A percentile compares a stretch with the other conserved stretches of the same genome.
Conservation (phyloP, 2,113 vertebrate genomes). For the Euleptes europaea region DNA sequence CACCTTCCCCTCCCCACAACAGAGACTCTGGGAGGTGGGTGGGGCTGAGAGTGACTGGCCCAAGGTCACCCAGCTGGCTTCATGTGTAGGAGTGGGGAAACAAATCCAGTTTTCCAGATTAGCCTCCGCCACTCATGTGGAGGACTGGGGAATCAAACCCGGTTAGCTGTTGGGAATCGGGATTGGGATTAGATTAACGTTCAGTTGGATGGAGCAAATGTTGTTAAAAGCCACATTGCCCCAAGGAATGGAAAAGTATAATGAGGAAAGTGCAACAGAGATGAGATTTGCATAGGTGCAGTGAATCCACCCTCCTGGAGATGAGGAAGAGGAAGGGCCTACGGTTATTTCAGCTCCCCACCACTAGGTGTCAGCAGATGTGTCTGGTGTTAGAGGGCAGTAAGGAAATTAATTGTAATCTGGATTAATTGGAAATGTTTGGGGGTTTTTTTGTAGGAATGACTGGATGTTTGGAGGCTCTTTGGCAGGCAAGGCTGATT, state of each 20-base stretch:
- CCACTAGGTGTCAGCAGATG: slow-evolving; percentile 13
- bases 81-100: no score
- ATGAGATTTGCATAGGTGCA: background rate
- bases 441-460: background rate
- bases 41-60: no score
- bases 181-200: background rate
- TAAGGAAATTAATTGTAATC: background rate
- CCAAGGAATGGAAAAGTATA: background rate
- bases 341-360: background rate
- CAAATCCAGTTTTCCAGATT: no score
- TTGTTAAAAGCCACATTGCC: background rate
- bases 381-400: background rate
- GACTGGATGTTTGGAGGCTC: background rate
- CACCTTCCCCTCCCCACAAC: no score
- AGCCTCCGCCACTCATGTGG: no score
- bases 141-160: no score
- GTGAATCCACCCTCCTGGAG: no score
- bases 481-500: background rate
- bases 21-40: no score
- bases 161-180: no score
- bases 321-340: background rate
- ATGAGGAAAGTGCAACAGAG: background rate
- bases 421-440: no score
- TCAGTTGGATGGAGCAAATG: background rate
- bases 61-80: no score